These are phyloP conservation scores for Glareola pratincola DNA, from an alignment of 2,113 vertebrate genomes.

Conservation along the genomic window DNA sequence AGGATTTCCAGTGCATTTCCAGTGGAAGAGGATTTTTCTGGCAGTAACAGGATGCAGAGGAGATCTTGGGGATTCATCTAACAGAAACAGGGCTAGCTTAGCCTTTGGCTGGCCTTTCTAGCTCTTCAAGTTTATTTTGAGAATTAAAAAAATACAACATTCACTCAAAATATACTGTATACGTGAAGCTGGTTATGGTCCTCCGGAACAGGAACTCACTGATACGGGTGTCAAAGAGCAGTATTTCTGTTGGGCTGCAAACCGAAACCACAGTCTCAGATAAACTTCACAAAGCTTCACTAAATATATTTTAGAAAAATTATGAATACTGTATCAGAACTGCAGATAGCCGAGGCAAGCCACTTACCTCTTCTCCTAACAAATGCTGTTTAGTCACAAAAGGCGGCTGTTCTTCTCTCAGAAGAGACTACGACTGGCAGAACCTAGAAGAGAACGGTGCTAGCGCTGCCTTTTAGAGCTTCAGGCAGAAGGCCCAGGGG, in stretches of 20 bases:
- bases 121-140: background rate
- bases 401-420: background rate
- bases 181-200: background rate
- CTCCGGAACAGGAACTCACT: background rate
- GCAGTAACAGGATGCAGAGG: background rate
- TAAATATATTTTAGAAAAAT: background rate
- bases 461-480: background rate
- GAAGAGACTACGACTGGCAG: background rate
- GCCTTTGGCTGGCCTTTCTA: background rate
- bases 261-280: background rate
- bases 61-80: background rate
- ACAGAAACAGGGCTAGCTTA: background rate
- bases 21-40: background rate
- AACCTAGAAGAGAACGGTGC: background rate
- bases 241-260: background rate
- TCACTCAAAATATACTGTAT: background rate
- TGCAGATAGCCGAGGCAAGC: background rate
- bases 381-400: background rate
- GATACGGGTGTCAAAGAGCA: background rate
- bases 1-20: background rate
- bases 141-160: background rate
- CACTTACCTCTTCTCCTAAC: background rate
- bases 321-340: background rate
- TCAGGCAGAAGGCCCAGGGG: background rate
- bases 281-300: background rate